phyloP scores from a whole-genome alignment of 2,113 vertebrate genomes.

The Podarcis muralis region DNA sequence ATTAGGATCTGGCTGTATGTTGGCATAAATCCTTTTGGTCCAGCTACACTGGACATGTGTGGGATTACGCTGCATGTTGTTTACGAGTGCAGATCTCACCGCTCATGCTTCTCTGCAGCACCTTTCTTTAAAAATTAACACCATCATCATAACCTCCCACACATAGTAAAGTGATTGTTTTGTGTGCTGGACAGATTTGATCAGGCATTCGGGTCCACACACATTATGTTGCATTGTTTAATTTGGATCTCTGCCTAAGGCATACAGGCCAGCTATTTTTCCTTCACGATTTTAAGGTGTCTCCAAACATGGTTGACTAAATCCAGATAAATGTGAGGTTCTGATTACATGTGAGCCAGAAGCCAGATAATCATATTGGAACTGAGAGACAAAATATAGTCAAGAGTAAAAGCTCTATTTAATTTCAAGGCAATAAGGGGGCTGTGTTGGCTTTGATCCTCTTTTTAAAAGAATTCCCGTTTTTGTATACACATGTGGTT shows the following conservation, averaged over 20 bases:
- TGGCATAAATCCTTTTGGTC: not conserved
- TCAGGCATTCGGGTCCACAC: constrained; percentile 21
- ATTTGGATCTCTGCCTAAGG: constrained; percentile 33
- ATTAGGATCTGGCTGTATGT: not conserved
- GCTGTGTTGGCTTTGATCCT: not conserved
- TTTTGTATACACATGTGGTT: constrained; percentile 24
- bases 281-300: constrained; percentile 3
- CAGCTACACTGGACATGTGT: not conserved
- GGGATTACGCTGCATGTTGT: constrained; percentile 1
- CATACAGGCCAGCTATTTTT: not conserved
- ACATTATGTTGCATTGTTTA: not conserved
- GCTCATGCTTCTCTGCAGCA: not conserved
- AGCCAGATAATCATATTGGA: constrained; percentile 16
- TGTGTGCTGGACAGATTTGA: constrained; percentile 2
- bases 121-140: constrained; percentile 22
- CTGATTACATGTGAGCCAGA: constrained; percentile 28
- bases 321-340: not conserved
- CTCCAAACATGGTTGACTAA: constrained; percentile 7
- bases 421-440: not conserved
- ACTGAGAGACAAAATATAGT: not conserved
- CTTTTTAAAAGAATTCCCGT: not conserved
- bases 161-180: not conserved
- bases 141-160: not conserved
- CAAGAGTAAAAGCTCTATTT: not conserved
- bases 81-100: constrained; percentile 20